Conservation (phyloP, 92 coral and sea anemone species). For the Blastomussa wellsi region DNA sequence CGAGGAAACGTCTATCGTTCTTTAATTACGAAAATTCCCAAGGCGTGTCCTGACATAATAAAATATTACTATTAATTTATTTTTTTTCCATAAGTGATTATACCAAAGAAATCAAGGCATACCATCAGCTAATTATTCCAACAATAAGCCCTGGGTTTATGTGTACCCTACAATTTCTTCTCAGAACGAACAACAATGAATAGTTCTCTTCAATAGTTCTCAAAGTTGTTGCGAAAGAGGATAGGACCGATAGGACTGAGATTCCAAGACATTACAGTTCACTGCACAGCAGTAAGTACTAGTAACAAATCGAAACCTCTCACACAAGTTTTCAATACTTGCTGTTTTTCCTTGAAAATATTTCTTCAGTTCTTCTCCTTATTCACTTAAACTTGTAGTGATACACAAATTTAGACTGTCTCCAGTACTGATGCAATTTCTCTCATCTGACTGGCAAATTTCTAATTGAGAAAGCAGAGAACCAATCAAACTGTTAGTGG, state of each 20-base stretch:
- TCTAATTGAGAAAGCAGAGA: conserved; percentile 55
- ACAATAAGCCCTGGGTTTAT: too few species aligned
- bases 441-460: conserved; percentile 81
- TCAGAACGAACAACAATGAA: too few species aligned
- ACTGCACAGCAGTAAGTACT: not conserved
- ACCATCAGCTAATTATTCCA: too few species aligned
- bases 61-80: too few species aligned
- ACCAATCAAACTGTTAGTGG: not conserved
- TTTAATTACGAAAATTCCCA: too few species aligned
- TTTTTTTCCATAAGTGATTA: too few species aligned
- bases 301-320: not conserved
- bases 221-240: too few species aligned
- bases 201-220: too few species aligned
- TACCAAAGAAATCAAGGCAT: too few species aligned
- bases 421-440: conserved; percentile 87
- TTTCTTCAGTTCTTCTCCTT: not conserved
- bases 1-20: too few species aligned
- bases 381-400: not conserved
- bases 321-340: not conserved
- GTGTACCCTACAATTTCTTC: too few species aligned
- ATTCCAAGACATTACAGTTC: not conserved
- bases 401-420: conserved; percentile 62
- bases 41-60: too few species aligned
- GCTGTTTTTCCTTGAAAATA: not conserved
- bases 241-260: not conserved